Base-by-base conservation (phyloP, 2,888 invertebrate species). In the Iphiclides podalirius region DNA sequence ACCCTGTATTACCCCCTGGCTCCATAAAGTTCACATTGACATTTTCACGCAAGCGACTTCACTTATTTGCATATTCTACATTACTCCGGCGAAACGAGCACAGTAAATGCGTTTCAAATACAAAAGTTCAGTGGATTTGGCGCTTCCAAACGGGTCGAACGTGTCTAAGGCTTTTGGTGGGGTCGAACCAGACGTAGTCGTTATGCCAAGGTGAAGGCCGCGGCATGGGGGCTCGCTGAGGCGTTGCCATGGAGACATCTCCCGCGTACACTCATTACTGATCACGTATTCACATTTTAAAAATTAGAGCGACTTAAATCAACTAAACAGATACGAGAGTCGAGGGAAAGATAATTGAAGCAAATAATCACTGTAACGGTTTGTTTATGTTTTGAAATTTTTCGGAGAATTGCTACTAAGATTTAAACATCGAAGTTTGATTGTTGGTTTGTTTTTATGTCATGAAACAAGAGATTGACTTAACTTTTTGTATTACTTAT, bases 121-220 rank as follows among this genome's bases (percentile, higher is more conserved):
- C 47, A 39, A 53, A 47, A 47, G 52, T 33, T 48, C 61, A 53
- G 63, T 72, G 67, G 54, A 65, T 52, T 52, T 9, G 9, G 26
- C 23, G 33, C n/a, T 43, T 38, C 14, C 33, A 4, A 8, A 13
- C 47, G 1, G 44, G 34, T 59, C 34, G 42, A 55, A 34, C 39
- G 11, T 54, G 43, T 72, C 58, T 33, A 54, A 70, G 34, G 69
- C 63, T 48, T 66, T 50, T 52, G 61, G 59, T 58, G 61, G 59
- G 50, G 58, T 58, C 47, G 23, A 52, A 48, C 53, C 72, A 79
- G 78, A 75, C 75, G 66, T 54, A 56, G 60, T 62, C 61, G 70
- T 73, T 70, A 68, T 50, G 58, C 59, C 70, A 76, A 77, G 80
- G 77, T 79, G 78, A 83, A 82, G 79, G 79, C 68, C 66, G 60